Evolutionary conservation across 2,888 invertebrate species (phyloP).

Genomic region (Trissoscelio sp.): DNA sequence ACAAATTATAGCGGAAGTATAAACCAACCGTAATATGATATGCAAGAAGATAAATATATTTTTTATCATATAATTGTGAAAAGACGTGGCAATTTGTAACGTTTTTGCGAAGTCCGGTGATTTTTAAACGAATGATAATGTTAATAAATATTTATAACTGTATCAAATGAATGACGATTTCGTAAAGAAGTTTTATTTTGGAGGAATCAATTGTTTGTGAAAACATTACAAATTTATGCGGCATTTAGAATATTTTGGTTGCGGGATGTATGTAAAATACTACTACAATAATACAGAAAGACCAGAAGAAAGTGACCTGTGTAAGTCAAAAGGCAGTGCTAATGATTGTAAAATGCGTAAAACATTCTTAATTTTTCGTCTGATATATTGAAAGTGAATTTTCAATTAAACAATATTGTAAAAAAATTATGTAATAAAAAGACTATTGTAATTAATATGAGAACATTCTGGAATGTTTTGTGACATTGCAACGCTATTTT

Average conservation of each 20-base stretch:
- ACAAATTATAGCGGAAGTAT: background rate
- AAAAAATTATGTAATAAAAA: too few relatives aligned
- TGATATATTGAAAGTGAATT: background rate
- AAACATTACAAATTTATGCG: background rate
- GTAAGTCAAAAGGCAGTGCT: background rate
- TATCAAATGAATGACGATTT: background rate
- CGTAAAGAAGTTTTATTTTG: background rate
- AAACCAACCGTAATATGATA: background rate
- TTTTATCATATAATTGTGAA: background rate
- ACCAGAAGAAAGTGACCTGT: background rate
- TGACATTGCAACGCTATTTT: too few relatives aligned
- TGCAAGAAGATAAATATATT: background rate
- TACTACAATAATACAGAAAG: too few relatives aligned
- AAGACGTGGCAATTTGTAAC: background rate
- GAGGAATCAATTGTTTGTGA: background rate
- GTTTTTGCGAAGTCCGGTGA: background rate
- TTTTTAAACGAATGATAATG: too few relatives aligned
- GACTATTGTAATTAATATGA: too few relatives aligned
- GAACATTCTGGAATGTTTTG: conserved; percentile 3
- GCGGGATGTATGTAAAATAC: background rate
- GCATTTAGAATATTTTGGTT: conserved; percentile 7
- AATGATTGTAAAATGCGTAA: background rate
- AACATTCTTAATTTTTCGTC: conserved; percentile 8
- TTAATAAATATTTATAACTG: too few relatives aligned
- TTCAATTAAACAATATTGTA: too few relatives aligned